phyloP scores from a whole-genome alignment of 2,797 vertebrate species.

The Centroberyx gerrardi region DNA sequence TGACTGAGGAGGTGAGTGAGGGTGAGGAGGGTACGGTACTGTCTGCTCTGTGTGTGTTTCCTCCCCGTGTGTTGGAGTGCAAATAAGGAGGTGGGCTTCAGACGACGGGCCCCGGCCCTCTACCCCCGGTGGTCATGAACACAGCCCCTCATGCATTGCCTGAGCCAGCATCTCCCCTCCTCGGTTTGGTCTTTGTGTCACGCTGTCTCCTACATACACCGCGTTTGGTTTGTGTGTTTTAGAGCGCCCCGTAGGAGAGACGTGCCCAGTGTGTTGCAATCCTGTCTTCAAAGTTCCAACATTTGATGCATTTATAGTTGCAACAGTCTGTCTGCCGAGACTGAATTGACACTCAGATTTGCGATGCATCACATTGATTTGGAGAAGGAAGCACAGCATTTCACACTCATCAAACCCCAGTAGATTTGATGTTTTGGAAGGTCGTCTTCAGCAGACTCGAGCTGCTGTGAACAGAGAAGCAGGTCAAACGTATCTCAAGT shows the following conservation, averaged over 20 bases:
- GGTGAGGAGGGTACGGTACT: slow-evolving; percentile 69
- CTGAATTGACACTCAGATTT: slow-evolving; percentile 62
- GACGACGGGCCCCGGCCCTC: slow-evolving; percentile 53
- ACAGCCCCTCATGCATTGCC: slow-evolving; percentile 68
- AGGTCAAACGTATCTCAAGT: slow-evolving; percentile 22
- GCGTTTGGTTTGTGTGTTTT: slow-evolving; percentile 74
- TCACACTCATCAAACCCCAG: slow-evolving; percentile 62
- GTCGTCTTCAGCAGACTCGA: slow-evolving; percentile 21
- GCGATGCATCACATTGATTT: slow-evolving; percentile 78
- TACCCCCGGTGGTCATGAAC: slow-evolving; percentile 55
- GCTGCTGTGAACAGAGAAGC: slow-evolving; percentile 13
- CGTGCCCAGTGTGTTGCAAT: slow-evolving; percentile 66
- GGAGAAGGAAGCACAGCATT: slow-evolving; percentile 77
- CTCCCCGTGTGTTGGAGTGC: slow-evolving; percentile 69
- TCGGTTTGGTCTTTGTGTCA: slow-evolving; percentile 76
- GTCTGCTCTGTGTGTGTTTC: slow-evolving; percentile 77
- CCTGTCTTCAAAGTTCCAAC: slow-evolving; percentile 75
- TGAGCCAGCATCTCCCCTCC: slow-evolving; percentile 75
- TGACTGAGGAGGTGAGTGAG: slow-evolving; percentile 87
- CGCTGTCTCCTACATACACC: slow-evolving; percentile 61
- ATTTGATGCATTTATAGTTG: slow-evolving; percentile 75
- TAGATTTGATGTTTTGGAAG: slow-evolving; percentile 57
- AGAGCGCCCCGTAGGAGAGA: slow-evolving; percentile 48
- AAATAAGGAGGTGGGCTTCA: slow-evolving; percentile 71
- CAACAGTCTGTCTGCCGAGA: slow-evolving; percentile 61